Conservation (phyloP, 2,888 invertebrate genomes). For the Drosophila mayaguana region DNA sequence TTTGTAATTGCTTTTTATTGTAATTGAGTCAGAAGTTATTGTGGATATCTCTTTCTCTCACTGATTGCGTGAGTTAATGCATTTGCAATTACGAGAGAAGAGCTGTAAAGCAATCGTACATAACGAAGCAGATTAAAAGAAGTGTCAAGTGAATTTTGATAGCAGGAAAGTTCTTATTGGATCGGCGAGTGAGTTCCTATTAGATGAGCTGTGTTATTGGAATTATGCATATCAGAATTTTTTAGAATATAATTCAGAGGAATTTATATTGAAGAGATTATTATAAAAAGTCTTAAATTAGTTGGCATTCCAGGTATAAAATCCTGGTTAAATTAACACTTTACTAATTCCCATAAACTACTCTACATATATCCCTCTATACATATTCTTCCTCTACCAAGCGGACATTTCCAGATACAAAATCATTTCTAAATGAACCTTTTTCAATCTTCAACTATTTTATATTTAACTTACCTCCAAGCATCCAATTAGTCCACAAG, state of each 20-base stretch:
- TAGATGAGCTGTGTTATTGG: not conserved
- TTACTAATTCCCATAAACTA: not conserved
- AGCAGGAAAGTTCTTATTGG: not conserved
- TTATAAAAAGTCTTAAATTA: too few relatives aligned
- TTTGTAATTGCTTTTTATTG: constrained; percentile 70
- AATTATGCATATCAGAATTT: not conserved
- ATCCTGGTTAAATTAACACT: not conserved
- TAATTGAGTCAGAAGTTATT: constrained; percentile 6
- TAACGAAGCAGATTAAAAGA: not conserved
- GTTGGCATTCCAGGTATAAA: too few relatives aligned
- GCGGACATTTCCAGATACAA: not conserved
- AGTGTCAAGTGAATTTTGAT: not conserved
- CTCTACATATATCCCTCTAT: not conserved
- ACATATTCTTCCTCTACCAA: not conserved
- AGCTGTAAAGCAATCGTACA: not conserved
- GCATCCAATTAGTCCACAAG: not conserved
- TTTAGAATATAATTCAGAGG: not conserved
- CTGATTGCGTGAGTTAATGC: constrained; percentile 5
- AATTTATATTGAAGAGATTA: not conserved
- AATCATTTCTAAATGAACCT: not conserved
- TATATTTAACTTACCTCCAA: not conserved
- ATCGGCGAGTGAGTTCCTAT: not conserved
- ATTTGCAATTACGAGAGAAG: constrained; percentile 5
- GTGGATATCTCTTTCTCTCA: not conserved
- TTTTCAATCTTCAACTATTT: not conserved